Base-by-base conservation (phyloP, 2,888 invertebrate genomes). In the Teleiodes luculella region DNA sequence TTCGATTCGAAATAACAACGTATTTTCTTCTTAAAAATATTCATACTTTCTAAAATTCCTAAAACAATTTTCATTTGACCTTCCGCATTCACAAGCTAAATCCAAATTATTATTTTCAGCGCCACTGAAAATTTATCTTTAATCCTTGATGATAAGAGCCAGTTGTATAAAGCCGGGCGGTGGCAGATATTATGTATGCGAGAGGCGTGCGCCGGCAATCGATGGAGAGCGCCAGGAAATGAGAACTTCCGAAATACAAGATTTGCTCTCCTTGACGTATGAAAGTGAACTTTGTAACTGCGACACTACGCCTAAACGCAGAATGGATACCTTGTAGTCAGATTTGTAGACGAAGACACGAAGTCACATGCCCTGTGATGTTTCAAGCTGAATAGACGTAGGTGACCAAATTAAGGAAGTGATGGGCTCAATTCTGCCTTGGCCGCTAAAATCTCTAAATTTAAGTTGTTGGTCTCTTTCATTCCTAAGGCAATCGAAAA, bases 161-260 rank as follows among this genome's bases (percentile, higher is more conserved):
- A n/a, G 51, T 41, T 28, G 49, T 54, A 10, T 13, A 28, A 33
- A 41, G 41, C 41, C 47, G 39, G n/a, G 54, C 41, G 49, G 59
- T 52, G 54, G 43, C 50, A 49, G 41, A 49, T 55, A 79, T 80
- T 83, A 71, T 37, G 70, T 74, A 85, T 85, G 74, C 85, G 59
- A 52, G 41, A 20, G 31, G 64, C 82, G 82, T 82, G 67, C 58
- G 55, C 16, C 60, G 56, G 54, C 68, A 76, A 84, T 85, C 84
- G 83, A 84, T 84, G 74, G 50, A 65, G 63, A 65, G 63, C 69
- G 30, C 53, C 60, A 62, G 70, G 72, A 71, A 73, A 72, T 70
- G 70, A 73, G 71, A 68, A 68, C 72, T 66, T 61, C 61, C 64
- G 66, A 63, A 62, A 65, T 53, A 58, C 39, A 55, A 54, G 57